phyloP scores from a whole-genome alignment of 2,888 invertebrate genomes.

The Eilema depressum region DNA sequence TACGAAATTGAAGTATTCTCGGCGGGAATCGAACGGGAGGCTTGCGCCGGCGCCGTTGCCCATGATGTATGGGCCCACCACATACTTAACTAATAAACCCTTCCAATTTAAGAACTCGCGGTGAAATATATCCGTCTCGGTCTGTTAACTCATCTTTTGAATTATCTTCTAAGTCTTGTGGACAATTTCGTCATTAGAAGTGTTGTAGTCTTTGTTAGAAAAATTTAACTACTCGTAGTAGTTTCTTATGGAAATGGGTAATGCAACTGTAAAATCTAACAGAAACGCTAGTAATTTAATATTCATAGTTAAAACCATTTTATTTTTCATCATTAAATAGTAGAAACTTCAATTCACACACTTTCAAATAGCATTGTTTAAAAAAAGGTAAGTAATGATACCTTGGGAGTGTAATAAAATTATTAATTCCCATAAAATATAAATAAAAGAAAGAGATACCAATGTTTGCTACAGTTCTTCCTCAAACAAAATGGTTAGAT shows the following conservation, averaged over 20 bases:
- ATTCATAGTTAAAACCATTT: slow-evolving; percentile 31
- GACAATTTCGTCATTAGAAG: slow-evolving; percentile 27
- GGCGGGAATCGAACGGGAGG: slow-evolving; percentile 69
- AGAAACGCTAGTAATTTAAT: slow-evolving; percentile 30
- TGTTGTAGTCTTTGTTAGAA: slow-evolving; percentile 16
- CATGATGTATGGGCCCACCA: slow-evolving; percentile 81
- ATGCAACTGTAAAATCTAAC: slow-evolving; percentile 22
- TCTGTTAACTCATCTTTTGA: slow-evolving; percentile 49
- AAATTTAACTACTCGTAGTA: not conserved
- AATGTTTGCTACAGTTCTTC: slow-evolving; percentile 58
- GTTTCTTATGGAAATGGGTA: slow-evolving; percentile 17
- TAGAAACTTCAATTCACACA: slow-evolving; percentile 46
- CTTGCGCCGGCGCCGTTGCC: slow-evolving; percentile 77
- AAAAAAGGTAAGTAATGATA: slow-evolving; percentile 30
- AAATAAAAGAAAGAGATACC: slow-evolving; percentile 70
- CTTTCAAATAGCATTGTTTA: slow-evolving; percentile 49
- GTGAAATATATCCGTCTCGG: slow-evolving; percentile 69
- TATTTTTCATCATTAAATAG: slow-evolving; percentile 33
- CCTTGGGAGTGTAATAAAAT: slow-evolving; percentile 31
- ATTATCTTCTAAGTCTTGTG: slow-evolving; percentile 26
- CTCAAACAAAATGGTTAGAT: slow-evolving; percentile 59
- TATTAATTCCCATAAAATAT: slow-evolving; percentile 36
- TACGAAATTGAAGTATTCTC: slow-evolving; percentile 68
- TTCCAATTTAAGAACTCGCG: slow-evolving; percentile 66
- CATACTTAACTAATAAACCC: slow-evolving; percentile 78